Base-by-base conservation (phyloP, 2,888 invertebrate species). In the Gonocerus acuteangulatus region DNA sequence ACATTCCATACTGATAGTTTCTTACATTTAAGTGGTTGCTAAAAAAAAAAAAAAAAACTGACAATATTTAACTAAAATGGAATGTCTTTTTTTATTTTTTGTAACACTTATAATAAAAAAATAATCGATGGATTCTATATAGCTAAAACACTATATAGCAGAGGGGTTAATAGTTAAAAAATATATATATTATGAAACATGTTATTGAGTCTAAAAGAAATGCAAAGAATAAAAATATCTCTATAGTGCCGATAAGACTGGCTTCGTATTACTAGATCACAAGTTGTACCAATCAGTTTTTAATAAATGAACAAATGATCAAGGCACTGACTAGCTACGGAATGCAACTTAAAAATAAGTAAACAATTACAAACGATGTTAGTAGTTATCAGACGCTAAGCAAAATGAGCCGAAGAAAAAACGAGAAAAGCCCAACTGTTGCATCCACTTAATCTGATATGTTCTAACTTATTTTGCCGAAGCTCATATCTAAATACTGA, bases 331-430 rank as follows among this genome's bases (percentile, higher is more conserved):
- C 57, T 57, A 57, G 57, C 57, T 57, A 57, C 32, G 57, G 57
- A 57, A 57, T 57, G 57, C 47, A 57, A 57, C 32, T 57, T 45
- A 57, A 47, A 44, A 22, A 99, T 52, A 52, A 15, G 4, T 39
- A n/a, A 39, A 39, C 4, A 39, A 39, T 39, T n/a, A 39, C n/a
- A 39, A 39, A 39, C 3, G 15, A 39, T 39, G n/a, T 9, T 9
- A 39, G 3, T 13, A 11, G 4, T n/a, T 39, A n/a, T 9, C n/a
- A 15, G 39, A 39, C n/a, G 39, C 13, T 9, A 39, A 39, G 39
- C 39, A 9, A 15, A 9, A 3, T 4, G 13, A 39, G 39, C 15
- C 4, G 4, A 4, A n/a, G 4, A n/a, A n/a, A 15, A 39, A 11
- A 9, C 11, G 32, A 9, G 6, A 9, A 39, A 39, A 39, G n/a